A percentile compares a stretch with the other conserved stretches of the same genome.
Conservation (phyloP, 2,113 vertebrate genomes). For the Epinephelus moara region DNA sequence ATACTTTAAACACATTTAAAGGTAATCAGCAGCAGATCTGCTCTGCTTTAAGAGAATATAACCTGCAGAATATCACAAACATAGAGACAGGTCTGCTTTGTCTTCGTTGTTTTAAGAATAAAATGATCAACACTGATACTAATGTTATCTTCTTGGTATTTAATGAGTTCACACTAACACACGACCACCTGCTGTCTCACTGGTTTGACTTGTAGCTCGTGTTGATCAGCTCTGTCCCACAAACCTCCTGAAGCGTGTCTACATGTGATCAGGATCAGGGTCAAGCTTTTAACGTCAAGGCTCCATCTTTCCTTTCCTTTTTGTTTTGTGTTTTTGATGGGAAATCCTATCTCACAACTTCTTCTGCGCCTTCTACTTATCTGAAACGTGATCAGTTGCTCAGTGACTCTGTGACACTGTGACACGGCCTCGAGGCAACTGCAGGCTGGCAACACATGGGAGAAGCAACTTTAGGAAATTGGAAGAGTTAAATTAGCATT, state of each 20-base stretch:
- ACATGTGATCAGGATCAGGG: conserved; percentile 19
- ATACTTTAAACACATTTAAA: no score
- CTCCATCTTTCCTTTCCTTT: background rate
- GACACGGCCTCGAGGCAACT: background rate
- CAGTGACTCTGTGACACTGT: background rate
- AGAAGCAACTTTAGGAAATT: background rate
- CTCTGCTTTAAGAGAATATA: no score
- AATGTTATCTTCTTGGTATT: no score
- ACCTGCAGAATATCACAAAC: no score
- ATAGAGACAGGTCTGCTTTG: no score
- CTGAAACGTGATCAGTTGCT: conserved; percentile 15
- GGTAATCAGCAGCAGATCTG: no score
- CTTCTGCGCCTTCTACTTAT: conserved; percentile 3
- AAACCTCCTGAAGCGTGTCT: conserved; percentile 1
- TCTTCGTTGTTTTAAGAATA: no score
- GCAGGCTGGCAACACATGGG: background rate
- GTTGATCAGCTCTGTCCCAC: background rate
- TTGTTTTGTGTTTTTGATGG: background rate
- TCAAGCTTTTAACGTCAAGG: background rate
- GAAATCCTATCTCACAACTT: conserved; percentile 9
- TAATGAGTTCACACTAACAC: background rate
- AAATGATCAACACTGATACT: no score
- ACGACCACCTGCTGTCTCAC: background rate
- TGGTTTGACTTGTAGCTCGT: background rate
- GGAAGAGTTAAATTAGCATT: no score